Evolutionary conservation across 37 sponge, comb jelly and placozoan species (phyloP), one percentile per base, ranked within the genome.

Genomic region (Chondrilla cf. caribensis): DNA sequence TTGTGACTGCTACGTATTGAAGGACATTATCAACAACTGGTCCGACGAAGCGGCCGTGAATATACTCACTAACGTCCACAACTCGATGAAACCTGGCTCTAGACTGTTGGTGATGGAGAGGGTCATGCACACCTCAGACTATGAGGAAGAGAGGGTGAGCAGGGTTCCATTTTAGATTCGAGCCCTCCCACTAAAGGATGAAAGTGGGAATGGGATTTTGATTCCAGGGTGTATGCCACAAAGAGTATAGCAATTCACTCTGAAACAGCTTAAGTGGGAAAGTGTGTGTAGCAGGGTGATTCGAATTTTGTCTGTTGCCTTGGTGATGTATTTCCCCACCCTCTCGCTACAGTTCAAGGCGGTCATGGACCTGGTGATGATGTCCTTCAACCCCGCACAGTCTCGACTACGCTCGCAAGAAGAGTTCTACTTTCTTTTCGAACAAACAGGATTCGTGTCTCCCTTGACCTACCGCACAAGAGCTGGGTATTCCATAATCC

Each of bases 381-480:
- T 91, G 92, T 78, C 92, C 0, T 91, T 91, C 70, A 87, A 91
- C 60, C 92, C 92, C 19, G 81, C 92, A 9, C 92, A 91, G 59
- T 91, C 92, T n/a, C 85, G 92, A 14, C 85, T 91, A 39, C 67
- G 92, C 43, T 82, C 88, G 15, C 60, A 82, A 31, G 92, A 91
- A 66, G 92, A 91, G 70, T 41, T 91, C 26, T 81, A 78, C 54
- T 91, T 85, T 64, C 86, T 91, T 29, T 66, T 91, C 2, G 88
- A 87, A 58, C 85, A 87, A 73, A 39, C 86, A 36, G 88, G 92
- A 1, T 87, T 87, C 81, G 70, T 77, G 17, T 88, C 84, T 51
- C 59, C 85, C 25, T 81, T 68, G 79, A 84, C 85, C 0, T 87
- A 87, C 92, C 75, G 66, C 25, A 91, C 88, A 0, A 58, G 92